Evolutionary conservation across 30 jellyfish, hydroid and myxozoan genomes (phyloP).

Genomic region (Phacellophora camtschatica): DNA sequence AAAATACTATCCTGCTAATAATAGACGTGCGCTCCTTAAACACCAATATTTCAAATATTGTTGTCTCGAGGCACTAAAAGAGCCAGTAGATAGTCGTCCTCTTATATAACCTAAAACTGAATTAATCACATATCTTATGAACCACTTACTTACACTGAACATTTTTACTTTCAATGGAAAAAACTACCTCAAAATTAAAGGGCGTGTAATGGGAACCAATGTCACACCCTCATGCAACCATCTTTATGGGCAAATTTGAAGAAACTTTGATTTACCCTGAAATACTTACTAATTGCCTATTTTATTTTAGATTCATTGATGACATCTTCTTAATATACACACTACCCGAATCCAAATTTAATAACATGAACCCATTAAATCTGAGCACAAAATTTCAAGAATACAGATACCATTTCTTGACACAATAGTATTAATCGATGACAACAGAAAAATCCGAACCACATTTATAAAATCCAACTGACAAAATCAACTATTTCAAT

Average conservation of each 20-base stretch:
- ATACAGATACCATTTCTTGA: constrained; percentile 10
- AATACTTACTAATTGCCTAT: not conserved
- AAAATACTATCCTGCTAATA: no score
- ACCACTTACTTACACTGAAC: constrained; percentile 12
- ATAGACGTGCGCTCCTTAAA: no score
- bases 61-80: constrained; percentile 7
- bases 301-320: constrained; percentile 34
- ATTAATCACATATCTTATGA: not conserved
- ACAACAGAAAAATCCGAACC: constrained; percentile 2
- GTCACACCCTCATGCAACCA: constrained; percentile 50
- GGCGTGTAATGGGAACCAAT: constrained; percentile 47
- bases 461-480: not conserved
- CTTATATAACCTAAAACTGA: not conserved
- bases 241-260: constrained; percentile 31
- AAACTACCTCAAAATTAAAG: constrained; percentile 22
- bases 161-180: constrained; percentile 2
- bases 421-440: constrained; percentile 10
- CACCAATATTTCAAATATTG: constrained; percentile 1
- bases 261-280: constrained; percentile 14
- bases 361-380: constrained; percentile 13
- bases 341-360: not conserved
- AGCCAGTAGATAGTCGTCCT: not conserved
- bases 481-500: constrained; percentile 11
- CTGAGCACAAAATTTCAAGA: not conserved
- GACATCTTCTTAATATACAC: constrained; percentile 33